Conservation (phyloP, 2,113 vertebrate genomes). For the Oreocharis arfaki region DNA sequence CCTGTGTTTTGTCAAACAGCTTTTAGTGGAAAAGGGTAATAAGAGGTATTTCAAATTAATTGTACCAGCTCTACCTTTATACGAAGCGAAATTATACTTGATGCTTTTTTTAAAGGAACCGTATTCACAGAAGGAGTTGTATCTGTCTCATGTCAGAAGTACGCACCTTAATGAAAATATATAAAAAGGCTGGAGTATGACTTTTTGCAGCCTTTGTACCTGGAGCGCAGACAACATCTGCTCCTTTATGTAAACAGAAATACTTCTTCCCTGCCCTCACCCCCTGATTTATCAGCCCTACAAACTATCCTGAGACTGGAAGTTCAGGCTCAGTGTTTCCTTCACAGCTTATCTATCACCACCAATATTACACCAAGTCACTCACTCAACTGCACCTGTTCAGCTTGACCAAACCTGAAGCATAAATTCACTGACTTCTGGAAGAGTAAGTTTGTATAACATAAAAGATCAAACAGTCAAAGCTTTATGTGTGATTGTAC, state of each 20-base stretch:
- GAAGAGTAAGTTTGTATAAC: background rate
- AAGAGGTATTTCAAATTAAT: background rate
- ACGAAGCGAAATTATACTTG: background rate
- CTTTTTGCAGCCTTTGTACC: background rate
- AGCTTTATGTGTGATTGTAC: background rate
- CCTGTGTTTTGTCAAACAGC: background rate
- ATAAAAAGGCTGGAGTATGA: background rate
- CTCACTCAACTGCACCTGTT: background rate
- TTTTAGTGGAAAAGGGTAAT: background rate
- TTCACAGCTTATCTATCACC: background rate
- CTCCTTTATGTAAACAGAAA: background rate
- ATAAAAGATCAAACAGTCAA: background rate
- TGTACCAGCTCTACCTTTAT: background rate
- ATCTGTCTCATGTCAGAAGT: background rate
- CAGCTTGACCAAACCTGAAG: background rate
- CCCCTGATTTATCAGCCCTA: background rate
- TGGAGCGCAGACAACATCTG: background rate
- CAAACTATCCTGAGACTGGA: background rate
- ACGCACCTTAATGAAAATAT: background rate
- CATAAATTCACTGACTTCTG: background rate
- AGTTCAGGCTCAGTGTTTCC: background rate
- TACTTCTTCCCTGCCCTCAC: background rate
- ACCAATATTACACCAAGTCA: background rate
- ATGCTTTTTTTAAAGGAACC: background rate
- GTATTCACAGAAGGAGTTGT: background rate